phyloP scores from a whole-genome alignment of 92 coral and sea anemone genomes.

The Metridium senile region DNA sequence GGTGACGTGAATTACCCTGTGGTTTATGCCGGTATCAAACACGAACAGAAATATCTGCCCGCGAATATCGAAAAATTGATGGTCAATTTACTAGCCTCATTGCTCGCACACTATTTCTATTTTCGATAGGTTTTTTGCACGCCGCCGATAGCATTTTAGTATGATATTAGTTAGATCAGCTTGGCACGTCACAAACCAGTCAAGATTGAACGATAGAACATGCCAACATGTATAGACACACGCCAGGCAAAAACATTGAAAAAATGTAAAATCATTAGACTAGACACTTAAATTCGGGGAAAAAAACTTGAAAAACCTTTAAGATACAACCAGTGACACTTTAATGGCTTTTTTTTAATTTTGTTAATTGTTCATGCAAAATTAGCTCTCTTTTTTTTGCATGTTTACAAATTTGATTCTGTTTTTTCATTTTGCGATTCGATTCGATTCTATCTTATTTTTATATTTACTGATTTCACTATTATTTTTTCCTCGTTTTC shows the following conservation, averaged over 20 bases:
- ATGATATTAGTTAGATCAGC: background rate
- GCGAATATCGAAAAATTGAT: conserved; percentile 4
- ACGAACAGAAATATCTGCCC: conserved; percentile 1
- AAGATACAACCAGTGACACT: background rate
- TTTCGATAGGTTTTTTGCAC: background rate
- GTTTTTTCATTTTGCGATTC: background rate
- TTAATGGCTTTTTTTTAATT: background rate
- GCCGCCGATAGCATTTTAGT: background rate
- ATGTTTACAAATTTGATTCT: too few relatives aligned
- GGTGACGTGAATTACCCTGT: background rate
- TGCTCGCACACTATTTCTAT: background rate
- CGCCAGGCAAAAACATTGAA: background rate
- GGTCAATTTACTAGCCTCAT: background rate
- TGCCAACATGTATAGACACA: background rate
- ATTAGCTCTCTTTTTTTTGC: too few relatives aligned
- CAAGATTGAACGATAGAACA: background rate
- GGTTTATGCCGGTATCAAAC: background rate
- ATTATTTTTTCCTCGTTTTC: too few relatives aligned
- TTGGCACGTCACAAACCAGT: background rate
- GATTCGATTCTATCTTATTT: too few relatives aligned
- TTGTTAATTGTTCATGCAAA: too few relatives aligned
- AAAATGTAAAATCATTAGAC: background rate
- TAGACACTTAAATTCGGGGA: background rate
- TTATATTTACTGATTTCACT: too few relatives aligned
- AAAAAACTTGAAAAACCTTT: background rate